Conservation (phyloP, 2,113 vertebrate species). For the Elaphurus davidianus region DNA sequence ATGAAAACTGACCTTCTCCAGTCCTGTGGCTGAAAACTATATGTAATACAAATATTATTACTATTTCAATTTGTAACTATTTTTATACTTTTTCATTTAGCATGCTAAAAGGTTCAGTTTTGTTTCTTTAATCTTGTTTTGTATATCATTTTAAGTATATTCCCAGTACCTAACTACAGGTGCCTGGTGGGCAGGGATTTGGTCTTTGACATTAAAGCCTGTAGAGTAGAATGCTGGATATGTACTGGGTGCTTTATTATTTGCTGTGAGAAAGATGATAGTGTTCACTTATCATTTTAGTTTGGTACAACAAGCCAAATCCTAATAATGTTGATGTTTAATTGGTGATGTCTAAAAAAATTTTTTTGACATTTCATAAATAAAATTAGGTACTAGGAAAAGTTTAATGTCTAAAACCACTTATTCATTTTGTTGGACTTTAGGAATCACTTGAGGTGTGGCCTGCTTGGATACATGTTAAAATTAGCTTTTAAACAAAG, state of each 20-base stretch:
- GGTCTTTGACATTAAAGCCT: neutral
- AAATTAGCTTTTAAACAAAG: conserved; percentile 12
- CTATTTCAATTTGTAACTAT: neutral
- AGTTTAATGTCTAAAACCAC: neutral
- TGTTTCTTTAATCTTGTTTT: neutral
- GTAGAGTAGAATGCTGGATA: neutral
- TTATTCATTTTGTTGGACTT: conserved; percentile 12
- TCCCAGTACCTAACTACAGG: neutral
- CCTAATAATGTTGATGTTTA: conserved; percentile 19
- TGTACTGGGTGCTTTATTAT: neutral
- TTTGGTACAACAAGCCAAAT: neutral
- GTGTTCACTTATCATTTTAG: conserved; percentile 18
- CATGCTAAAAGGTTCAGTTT: neutral
- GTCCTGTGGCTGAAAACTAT: neutral
- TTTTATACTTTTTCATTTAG: neutral
- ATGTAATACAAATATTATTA: neutral
- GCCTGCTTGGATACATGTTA: neutral
- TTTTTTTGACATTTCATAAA: neutral
- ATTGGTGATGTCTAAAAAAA: neutral
- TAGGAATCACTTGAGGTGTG: neutral
- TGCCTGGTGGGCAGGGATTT: neutral
- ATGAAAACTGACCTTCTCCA: neutral
- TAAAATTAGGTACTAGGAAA: conserved; percentile 7
- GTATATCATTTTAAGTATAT: neutral
- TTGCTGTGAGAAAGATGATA: neutral